Percentiles rank a stretch among this genome's conserved stretches.
Evolutionary conservation across 2,797 vertebrate genomes (phyloP).

Genomic region (Valencia hispanica): DNA sequence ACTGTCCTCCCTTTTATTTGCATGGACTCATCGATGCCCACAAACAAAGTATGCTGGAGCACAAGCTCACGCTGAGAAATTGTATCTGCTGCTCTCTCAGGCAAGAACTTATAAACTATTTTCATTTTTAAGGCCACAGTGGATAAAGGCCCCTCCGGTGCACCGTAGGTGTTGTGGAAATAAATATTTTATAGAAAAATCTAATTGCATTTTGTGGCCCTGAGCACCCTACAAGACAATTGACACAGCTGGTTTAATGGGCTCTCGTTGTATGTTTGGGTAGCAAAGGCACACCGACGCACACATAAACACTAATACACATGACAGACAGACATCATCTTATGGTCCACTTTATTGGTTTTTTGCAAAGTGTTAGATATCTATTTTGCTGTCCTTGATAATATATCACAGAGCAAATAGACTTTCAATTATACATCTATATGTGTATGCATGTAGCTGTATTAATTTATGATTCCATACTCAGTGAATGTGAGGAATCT

Average conservation of each 20-base stretch:
- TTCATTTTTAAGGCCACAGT: conserved; percentile 71
- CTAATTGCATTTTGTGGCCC: conserved; percentile 81
- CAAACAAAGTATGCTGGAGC: conserved; percentile 31
- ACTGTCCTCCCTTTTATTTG: conserved; percentile 35
- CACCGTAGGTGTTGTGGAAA: conserved; percentile 77
- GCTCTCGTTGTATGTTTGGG: conserved; percentile 39
- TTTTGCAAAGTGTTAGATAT: conserved; percentile 31
- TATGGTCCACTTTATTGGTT: conserved; percentile 26
- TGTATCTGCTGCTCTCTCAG: conserved; percentile 65
- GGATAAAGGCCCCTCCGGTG: conserved; percentile 61
- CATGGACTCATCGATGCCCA: conserved; percentile 38
- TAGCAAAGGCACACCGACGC: neutral
- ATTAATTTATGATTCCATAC: neutral
- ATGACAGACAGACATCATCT: conserved; percentile 14
- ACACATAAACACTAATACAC: conserved; percentile 15
- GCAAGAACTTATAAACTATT: conserved; percentile 64
- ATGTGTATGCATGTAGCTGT: neutral
- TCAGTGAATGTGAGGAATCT: neutral
- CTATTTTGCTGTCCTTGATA: conserved; percentile 17
- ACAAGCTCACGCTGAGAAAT: conserved; percentile 49
- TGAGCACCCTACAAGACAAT: conserved; percentile 78
- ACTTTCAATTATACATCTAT: neutral
- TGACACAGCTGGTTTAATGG: conserved; percentile 71
- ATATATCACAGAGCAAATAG: neutral
- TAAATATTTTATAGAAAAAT: conserved; percentile 79